Evolutionary conservation across 23 tunicate genomes (phyloP).

Genomic region (Diplosoma virens): DNA sequence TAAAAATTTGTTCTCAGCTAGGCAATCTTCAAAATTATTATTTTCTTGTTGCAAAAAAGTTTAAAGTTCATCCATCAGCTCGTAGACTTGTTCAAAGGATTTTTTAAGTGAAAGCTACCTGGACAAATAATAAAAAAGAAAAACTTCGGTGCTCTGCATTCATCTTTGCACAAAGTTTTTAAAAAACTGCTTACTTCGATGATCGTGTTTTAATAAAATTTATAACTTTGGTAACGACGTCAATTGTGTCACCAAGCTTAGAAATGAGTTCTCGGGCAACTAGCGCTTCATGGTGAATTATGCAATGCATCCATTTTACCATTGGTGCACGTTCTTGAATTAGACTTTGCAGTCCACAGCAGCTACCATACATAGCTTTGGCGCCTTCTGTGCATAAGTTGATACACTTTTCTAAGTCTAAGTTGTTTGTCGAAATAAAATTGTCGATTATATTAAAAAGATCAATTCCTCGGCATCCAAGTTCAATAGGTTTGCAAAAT

Average conservation of each 20-base stretch:
- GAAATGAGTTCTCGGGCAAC: conserved; percentile 26
- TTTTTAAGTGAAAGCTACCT: conserved; percentile 41
- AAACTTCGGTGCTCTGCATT: conserved; percentile 27
- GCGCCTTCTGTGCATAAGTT: conserved; percentile 63
- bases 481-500: conserved; percentile 45
- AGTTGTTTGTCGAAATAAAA: conserved; percentile 46
- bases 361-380: conserved; percentile 47
- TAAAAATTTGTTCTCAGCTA: conserved; percentile 32
- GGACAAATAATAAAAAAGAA: conserved; percentile 31
- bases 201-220: conserved; percentile 41
- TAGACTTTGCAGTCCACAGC: conserved; percentile 37
- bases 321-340: conserved; percentile 40
- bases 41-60: conserved; percentile 41
- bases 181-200: conserved; percentile 25
- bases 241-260: conserved; percentile 29
- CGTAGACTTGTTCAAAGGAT: conserved; percentile 44
- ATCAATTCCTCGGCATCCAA: conserved; percentile 50
- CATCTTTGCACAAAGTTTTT: conserved; percentile 30
- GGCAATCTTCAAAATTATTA: conserved; percentile 21
- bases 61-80: conserved; percentile 34
- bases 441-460: conserved; percentile 37
- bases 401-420: conserved; percentile 42
- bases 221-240: conserved; percentile 20
- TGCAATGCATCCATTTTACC: conserved; percentile 47
- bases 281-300: conserved; percentile 52